These are phyloP conservation scores for Globia sparganii DNA, from an alignment of 2,888 invertebrate genomes.

Conservation along the genomic window DNA sequence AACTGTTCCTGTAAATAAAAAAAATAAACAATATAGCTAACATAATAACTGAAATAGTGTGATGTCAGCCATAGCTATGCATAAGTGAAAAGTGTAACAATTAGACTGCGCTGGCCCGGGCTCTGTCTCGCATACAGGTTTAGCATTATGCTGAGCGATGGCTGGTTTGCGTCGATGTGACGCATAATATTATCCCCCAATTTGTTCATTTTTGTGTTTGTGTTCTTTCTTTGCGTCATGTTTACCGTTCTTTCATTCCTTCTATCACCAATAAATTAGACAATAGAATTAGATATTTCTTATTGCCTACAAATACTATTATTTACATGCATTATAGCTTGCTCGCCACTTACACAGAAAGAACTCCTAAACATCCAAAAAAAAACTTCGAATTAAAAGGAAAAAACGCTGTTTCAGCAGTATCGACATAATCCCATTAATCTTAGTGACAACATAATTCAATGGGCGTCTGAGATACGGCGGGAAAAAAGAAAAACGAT, in stretches of 20 bases:
- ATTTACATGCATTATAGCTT: background rate
- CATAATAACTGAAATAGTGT: background rate
- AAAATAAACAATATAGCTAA: no score
- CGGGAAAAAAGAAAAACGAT: conserved; percentile 58
- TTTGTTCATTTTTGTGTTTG: no score
- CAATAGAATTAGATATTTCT: background rate
- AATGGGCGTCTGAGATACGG: conserved; percentile 72
- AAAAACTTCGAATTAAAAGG: conserved; percentile 60
- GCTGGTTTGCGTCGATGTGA: no score
- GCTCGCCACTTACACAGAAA: background rate
- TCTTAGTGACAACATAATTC: conserved; percentile 82
- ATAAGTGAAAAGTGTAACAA: background rate
- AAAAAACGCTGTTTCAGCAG: conserved; percentile 61
- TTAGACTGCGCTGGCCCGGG: no score
- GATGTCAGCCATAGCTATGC: background rate
- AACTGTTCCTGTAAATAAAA: no score
- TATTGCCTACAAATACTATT: background rate
- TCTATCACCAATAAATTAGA: no score
- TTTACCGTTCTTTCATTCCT: no score
- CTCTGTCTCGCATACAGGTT: no score
- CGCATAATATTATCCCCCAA: no score
- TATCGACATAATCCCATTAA: conserved; percentile 80
- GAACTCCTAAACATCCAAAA: conserved; percentile 16
- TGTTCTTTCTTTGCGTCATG: no score
- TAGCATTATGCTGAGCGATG: no score